Evolutionary conservation across 2,888 invertebrate genomes (phyloP), one percentile per base, ranked within the genome.

Genomic region (Ceratothoa steindachneri): DNA sequence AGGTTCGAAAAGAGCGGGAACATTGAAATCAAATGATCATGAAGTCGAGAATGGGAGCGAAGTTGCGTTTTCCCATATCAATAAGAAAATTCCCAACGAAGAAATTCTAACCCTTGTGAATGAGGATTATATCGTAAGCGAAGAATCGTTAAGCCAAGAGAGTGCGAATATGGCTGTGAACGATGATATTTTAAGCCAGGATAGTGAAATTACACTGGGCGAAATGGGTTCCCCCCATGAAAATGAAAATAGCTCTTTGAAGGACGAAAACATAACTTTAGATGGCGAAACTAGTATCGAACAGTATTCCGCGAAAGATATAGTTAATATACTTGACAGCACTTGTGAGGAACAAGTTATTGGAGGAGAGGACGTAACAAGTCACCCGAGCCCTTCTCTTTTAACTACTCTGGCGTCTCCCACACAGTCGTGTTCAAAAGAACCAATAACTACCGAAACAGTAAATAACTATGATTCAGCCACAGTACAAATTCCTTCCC

Each of bases 401-500:
- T 22, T n/a, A 9, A 5, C 7, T 7, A 60, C 7, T 22, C 5
- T 9, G n/a, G 60, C 19, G 9, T 9, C 60, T 60, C 7, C 15
- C 5, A 5, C 15, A 15, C 5, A 41, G 15, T 9, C 7, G 5
- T 5, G 15, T 9, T 5, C 5, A 41, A 41, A 41, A 41, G 41
- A 41, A 41, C 41, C 41, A 69, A 19, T 52, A 12, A 15, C 52
- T 0, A 51, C 1, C 69, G 24, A 71, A 30, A 31, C 52, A 15
- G 41, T 41, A 12, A 29, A 66, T n/a, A 52, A 41, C 15, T 55
- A 68, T 41, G 51, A 69, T 28, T 65, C 55, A 28, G 53, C 69
- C 28, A 27, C 55, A 9, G 72, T 30, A 28, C 31, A 67, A 41
- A 53, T 53, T 9, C 69, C 51, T 41, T 52, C 69, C n/a, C n/a